Percentiles rank a stretch among this genome's conserved stretches.
Conservation (phyloP, 1,140 invertebrate species). For the Euschistus heros region DNA sequence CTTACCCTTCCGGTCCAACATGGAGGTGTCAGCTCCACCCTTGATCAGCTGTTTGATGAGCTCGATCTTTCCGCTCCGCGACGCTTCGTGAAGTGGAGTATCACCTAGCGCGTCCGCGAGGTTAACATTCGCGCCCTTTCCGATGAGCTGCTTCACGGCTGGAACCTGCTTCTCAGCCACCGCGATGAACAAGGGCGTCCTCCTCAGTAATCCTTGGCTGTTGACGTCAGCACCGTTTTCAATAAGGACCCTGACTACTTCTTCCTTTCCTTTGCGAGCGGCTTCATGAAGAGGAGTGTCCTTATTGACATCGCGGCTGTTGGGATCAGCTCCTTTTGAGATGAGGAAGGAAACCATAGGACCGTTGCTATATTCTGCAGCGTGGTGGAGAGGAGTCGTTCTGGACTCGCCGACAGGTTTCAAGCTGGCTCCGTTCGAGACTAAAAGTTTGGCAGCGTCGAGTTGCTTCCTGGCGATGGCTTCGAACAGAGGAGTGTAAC, state of each 20-base stretch:
- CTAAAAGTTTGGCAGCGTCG: background rate
- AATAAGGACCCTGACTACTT: background rate
- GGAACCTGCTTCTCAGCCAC: background rate
- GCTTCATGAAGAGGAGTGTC: background rate
- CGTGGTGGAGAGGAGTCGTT: background rate
- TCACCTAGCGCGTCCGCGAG: background rate
- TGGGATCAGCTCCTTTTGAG: background rate
- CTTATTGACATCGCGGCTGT: background rate
- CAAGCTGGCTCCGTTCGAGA: background rate
- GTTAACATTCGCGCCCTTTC: background rate
- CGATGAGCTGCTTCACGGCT: background rate
- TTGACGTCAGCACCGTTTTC: background rate
- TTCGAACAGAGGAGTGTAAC: background rate
- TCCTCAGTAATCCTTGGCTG: background rate
- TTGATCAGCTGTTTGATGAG: background rate
- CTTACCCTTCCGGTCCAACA: background rate
- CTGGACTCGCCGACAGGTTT: background rate
- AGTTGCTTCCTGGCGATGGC: slow-evolving; percentile 1
- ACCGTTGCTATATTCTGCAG: background rate
- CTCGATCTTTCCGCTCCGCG: background rate
- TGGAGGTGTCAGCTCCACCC: background rate
- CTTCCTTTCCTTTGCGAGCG: background rate
- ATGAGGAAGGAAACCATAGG: background rate
- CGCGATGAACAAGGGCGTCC: background rate
- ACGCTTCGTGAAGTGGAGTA: background rate